Evolutionary conservation across 2,113 vertebrate genomes (phyloP).

Genomic region (Xerus inauris): DNA sequence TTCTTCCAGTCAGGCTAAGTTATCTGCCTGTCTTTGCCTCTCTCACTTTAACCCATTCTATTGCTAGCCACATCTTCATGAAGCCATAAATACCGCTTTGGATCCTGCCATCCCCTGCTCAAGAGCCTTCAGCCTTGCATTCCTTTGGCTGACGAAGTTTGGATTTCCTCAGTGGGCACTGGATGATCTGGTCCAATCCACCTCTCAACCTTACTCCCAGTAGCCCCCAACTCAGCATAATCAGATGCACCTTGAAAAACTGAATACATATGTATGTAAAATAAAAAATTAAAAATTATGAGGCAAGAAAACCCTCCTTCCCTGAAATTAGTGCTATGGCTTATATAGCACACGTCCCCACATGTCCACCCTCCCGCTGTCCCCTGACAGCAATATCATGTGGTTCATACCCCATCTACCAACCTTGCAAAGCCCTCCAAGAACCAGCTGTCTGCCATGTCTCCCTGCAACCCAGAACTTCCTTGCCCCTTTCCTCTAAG

Average conservation of each 20-base stretch:
- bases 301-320: neutral
- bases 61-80: neutral
- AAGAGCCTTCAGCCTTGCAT: neutral
- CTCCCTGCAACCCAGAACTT: neutral
- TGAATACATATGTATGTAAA: neutral
- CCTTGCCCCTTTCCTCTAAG: no score
- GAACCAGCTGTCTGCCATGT: neutral
- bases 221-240: neutral
- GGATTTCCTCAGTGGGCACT: neutral
- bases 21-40: neutral
- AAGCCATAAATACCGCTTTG: neutral
- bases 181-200: neutral
- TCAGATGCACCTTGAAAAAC: neutral
- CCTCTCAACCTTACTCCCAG: neutral
- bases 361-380: fast-evolving
- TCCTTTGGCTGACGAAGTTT: neutral
- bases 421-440: neutral
- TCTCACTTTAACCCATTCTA: neutral
- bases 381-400: neutral
- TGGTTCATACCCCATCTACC: neutral
- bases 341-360: neutral
- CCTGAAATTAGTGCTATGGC: neutral
- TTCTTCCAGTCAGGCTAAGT: neutral
- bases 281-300: neutral
- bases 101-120: neutral